A percentile compares a stretch with the other conserved stretches of the same genome.
Evolutionary conservation across 2,797 vertebrate genomes (phyloP).

Genomic region (Mormyrops boulengeri): DNA sequence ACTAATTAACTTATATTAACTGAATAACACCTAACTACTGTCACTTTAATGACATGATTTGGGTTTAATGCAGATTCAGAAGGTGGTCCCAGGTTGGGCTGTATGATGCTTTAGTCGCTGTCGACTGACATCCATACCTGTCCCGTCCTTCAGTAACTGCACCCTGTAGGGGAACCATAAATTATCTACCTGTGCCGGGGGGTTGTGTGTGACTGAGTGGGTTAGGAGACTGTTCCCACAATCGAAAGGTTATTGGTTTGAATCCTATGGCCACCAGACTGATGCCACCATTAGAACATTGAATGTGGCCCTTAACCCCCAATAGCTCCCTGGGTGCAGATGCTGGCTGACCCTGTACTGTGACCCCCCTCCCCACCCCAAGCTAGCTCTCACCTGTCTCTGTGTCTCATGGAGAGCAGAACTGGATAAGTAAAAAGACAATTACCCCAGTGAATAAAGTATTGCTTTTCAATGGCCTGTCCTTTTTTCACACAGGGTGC

Average conservation of each 20-base stretch:
- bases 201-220: background rate
- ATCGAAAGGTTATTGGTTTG: background rate
- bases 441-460: background rate
- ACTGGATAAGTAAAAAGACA: background rate
- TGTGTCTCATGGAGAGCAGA: background rate
- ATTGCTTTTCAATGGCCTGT: background rate
- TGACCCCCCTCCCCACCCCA: background rate
- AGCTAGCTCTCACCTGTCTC: background rate
- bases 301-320: background rate
- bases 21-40: background rate
- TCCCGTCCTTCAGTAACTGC: conserved; percentile 13
- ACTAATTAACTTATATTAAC: background rate
- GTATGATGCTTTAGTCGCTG: conserved; percentile 32
- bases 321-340: background rate
- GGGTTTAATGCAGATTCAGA: background rate
- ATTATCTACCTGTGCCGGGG: background rate
- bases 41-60: background rate
- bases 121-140: conserved; percentile 36
- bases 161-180: conserved; percentile 16
- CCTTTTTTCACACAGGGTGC: background rate
- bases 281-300: background rate
- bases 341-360: background rate
- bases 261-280: background rate
- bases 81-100: background rate
- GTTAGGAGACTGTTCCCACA: background rate